Conservation (phyloP, 2,888 invertebrate species). For the Aporophyla nigra region DNA sequence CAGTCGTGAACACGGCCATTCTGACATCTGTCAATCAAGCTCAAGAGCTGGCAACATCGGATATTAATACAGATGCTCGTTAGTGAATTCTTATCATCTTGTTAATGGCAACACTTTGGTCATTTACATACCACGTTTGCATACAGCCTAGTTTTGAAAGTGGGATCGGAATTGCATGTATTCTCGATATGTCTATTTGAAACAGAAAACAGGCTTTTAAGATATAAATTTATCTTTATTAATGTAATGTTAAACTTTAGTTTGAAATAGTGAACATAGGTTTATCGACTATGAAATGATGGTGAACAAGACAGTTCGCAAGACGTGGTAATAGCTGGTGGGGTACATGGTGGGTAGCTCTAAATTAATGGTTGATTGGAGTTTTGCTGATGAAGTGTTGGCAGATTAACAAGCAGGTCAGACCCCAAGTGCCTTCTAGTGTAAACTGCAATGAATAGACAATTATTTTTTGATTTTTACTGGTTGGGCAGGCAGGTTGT, state of each 20-base stretch:
- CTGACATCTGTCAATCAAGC: conserved; percentile 75
- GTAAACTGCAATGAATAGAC: neutral
- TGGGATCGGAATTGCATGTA: conserved; percentile 59
- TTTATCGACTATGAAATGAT: conserved; percentile 22
- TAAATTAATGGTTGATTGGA: conserved; percentile 7
- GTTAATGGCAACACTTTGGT: conserved; percentile 76
- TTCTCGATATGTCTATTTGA: conserved; percentile 56
- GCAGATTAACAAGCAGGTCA: neutral
- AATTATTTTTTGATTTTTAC: neutral
- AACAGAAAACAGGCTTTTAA: conserved; percentile 62
- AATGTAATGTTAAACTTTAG: conserved; percentile 35
- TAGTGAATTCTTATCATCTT: conserved; percentile 77
- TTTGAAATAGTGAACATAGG: conserved; percentile 9
- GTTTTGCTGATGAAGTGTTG: neutral
- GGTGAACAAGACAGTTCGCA: conserved; percentile 1
- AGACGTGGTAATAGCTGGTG: neutral
- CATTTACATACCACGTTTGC: conserved; percentile 68
- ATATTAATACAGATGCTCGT: conserved; percentile 77
- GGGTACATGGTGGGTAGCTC: no score
- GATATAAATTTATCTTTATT: conserved; percentile 60
- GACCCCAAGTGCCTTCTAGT: neutral
- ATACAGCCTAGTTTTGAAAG: conserved; percentile 64
- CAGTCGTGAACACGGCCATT: conserved; percentile 46
- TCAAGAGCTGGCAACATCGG: conserved; percentile 70
- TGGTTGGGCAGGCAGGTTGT: neutral